Base-by-base conservation (phyloP, 2,888 invertebrate species). In the Amphipyra berbera region DNA sequence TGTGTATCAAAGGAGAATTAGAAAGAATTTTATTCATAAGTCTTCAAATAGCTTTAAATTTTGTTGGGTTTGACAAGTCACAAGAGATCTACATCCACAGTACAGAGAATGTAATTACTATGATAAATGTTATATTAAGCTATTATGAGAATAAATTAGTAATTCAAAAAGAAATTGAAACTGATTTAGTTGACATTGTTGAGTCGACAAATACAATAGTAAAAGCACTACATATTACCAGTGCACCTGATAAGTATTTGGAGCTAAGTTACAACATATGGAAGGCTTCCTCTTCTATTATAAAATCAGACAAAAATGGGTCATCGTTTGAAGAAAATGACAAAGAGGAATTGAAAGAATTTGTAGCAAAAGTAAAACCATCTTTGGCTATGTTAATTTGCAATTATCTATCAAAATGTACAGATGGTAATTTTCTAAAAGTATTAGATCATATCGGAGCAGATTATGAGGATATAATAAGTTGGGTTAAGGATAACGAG, bases 101-200 rank as follows among this genome's bases (percentile, higher is more conserved):
- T 59, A 89, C 81, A 68, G 80, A 86, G 5, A 82, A 81, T 68
- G 79, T 90, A 3, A 55, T 84, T 6, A 83, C 71, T 46, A 89
- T 94, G 75, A 84, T 94, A 41, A 85, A 83, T 61, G 78, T 85
- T 48, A 86, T 92, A 47, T 68, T 95, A 7, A 76, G 79, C 46
- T 91, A 92, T 75, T 93, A 92, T 76, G 89, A 92, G 73, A 85
- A 85, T 13, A 93, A 92, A 76, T 84, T 93, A 61, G 83, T 88
- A 0, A 77, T 82, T 47, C 84, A 87, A 35, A 90, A 92, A 61
- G 90, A 91, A 66, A 88, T 93, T 56, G 94, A 94, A 64, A 78
- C 85, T 1, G 93, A 93, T 71, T 80, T 94, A 30, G 81, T 90
- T 2, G 91, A 93, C 61, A 84, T 94, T 44, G 78, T 94, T 12